These are phyloP conservation scores for Epistrophella euchroma DNA, from an alignment of 2,888 invertebrate species.

Conservation along the genomic window DNA sequence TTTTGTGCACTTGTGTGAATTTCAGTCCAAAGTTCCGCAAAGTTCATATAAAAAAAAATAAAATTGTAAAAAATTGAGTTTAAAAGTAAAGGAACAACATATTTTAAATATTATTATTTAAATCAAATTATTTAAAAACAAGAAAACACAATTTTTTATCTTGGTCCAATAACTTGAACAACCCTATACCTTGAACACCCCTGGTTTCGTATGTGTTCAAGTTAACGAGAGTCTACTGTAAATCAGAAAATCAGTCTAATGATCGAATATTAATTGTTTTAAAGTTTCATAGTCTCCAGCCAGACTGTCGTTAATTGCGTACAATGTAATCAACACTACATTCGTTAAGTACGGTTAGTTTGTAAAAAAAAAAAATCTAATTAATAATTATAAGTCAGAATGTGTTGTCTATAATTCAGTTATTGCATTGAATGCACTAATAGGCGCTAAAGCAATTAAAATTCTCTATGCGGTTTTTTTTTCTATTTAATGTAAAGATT, in stretches of 20 bases:
- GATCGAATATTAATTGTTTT: constrained; percentile 36
- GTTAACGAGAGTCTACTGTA: too few species aligned
- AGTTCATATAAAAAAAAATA: too few species aligned
- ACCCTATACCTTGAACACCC: too few species aligned
- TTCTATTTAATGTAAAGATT: constrained; percentile 56
- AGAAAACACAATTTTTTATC: too few species aligned
- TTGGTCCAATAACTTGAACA: too few species aligned
- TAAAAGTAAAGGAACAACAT: too few species aligned
- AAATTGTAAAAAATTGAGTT: too few species aligned
- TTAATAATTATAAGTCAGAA: constrained; percentile 59
- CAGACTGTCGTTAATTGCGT: constrained; percentile 34
- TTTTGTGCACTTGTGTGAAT: too few species aligned
- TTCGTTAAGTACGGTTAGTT: neutral
- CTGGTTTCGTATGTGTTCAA: too few species aligned
- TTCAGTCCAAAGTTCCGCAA: too few species aligned
- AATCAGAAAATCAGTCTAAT: neutral
- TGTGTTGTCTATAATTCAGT: constrained; percentile 35
- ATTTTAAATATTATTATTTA: too few species aligned
- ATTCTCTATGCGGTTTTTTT: constrained; percentile 42
- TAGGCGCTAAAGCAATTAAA: constrained; percentile 67
- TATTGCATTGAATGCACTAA: constrained; percentile 58
- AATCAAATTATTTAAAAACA: too few species aligned
- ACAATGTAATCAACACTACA: constrained; percentile 20
- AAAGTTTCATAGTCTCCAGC: constrained; percentile 17
- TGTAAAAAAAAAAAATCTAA: neutral